Evolutionary conservation across 2,888 invertebrate species (phyloP).

Genomic region (Agrilus biguttatus): DNA sequence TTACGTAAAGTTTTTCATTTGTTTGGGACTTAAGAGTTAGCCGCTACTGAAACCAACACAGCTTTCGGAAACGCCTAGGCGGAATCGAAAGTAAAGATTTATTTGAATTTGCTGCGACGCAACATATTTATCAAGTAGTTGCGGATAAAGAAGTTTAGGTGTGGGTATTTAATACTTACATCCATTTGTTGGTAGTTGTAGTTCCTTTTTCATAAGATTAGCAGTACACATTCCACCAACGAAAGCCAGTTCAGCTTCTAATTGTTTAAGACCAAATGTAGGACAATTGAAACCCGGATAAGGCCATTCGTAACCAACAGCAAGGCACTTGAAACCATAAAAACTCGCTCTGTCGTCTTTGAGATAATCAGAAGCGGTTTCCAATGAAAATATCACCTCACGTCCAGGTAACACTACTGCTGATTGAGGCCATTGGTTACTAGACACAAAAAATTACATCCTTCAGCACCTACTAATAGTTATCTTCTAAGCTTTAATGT

Average conservation of each 20-base stretch:
- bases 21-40: no score
- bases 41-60: no score
- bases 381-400: conserved; percentile 87
- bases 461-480: neutral
- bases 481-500: neutral
- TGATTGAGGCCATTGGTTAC: conserved; percentile 70
- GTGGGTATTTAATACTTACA: neutral
- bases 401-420: conserved; percentile 82
- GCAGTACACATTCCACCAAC: conserved; percentile 85
- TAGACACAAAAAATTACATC: neutral
- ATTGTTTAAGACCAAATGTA: conserved; percentile 45
- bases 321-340: conserved; percentile 67
- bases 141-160: no score
- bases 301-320: conserved; percentile 71
- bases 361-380: conserved; percentile 89
- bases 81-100: no score
- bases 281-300: conserved; percentile 26
- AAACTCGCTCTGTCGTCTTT: conserved; percentile 74
- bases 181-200: conserved; percentile 46
- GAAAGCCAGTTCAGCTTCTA: conserved; percentile 83
- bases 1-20: no score
- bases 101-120: no score
- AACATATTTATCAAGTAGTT: no score
- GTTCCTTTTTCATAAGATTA: conserved; percentile 72
- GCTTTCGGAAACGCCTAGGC: no score